Evolutionary conservation across 2,113 vertebrate genomes (phyloP), one percentile per base, ranked within the genome.

Genomic region (Numenius arquata): DNA sequence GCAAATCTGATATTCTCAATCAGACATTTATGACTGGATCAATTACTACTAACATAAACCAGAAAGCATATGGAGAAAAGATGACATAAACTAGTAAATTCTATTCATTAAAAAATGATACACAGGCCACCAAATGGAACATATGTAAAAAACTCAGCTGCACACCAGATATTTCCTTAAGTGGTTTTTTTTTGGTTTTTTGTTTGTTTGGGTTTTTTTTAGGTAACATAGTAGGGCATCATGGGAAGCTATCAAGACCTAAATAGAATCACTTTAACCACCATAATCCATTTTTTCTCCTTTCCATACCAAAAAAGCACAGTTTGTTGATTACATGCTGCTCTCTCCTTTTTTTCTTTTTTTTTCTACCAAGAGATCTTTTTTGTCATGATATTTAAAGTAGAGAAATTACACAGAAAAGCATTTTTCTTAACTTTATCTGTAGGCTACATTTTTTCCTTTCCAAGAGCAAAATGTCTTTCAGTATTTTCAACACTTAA

Each of bases 1-100:
- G 67, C 23, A 89, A 92, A 88, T 91, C 40, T 91, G 85, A 95
- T 93, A 93, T 41, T 43, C n/a, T 86, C 79, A 88, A 81, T 93
- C 53, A 85, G 58, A 79, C 25, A 70, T 92, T 88, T 81, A 80
- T 40, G 80, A 92, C 89, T 70, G 56, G n/a, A 95, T 81, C 95
- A 95, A 92, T 96, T 87, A 89, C 48, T 43, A 56, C 56, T 90
- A 95, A 91, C 38, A 72, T 62, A 94, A 95, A 90, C 52, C 83
- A 96, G 73, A 90, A 6, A 87, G 71, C 83, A 95, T 76, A 78
- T 89, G 88, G 93, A 92, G 21, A 88, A 97, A 95, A 96, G 73
- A 92, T 88, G 67, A 84, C 52, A 91, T 41, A 93, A 79, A 40
- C 21, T 61, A 91, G 5, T 41, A 68, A 48, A 21, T 15, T 63